phyloP scores from a whole-genome alignment of 2,888 invertebrate species.

The Caenorhabditis zanzibari region DNA sequence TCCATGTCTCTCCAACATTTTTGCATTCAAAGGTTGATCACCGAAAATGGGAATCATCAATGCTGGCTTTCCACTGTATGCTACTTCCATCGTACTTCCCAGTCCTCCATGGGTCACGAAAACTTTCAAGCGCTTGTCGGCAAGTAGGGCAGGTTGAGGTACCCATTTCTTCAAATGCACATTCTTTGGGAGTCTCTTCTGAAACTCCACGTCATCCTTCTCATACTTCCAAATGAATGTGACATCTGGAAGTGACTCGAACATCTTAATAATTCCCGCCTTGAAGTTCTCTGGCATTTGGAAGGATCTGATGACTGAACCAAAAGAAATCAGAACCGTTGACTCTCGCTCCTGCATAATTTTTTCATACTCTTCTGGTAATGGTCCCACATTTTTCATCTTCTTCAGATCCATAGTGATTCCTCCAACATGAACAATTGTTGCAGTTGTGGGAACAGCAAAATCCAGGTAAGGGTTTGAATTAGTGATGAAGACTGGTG shows the following conservation, averaged over 20 bases:
- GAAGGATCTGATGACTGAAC: conserved; percentile 46
- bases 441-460: conserved; percentile 8
- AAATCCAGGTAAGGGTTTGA: conserved; percentile 17
- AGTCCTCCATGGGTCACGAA: conserved; percentile 50
- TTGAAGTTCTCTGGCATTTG: conserved; percentile 50
- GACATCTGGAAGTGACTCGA: conserved; percentile 42
- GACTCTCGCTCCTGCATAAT: conserved; percentile 48
- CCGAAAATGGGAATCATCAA: conserved; percentile 52
- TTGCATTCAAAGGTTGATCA: conserved; percentile 44
- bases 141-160: conserved; percentile 39
- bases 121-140: conserved; percentile 40
- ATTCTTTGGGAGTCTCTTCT: conserved; percentile 44
- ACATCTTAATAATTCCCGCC: conserved; percentile 46
- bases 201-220: conserved; percentile 38
- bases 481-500: conserved; percentile 1
- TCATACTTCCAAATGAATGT: conserved; percentile 61
- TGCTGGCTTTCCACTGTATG: conserved; percentile 47
- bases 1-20: conserved; percentile 56
- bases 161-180: conserved; percentile 49
- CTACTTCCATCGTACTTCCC: conserved; percentile 46
- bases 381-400: conserved; percentile 6
- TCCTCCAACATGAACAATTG: conserved; percentile 10
- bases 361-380: conserved; percentile 53
- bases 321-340: conserved; percentile 63
- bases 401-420: conserved; percentile 42